Evolutionary conservation across 2,888 invertebrate genomes (phyloP).

Genomic region (Nephrotoma flavescens): DNA sequence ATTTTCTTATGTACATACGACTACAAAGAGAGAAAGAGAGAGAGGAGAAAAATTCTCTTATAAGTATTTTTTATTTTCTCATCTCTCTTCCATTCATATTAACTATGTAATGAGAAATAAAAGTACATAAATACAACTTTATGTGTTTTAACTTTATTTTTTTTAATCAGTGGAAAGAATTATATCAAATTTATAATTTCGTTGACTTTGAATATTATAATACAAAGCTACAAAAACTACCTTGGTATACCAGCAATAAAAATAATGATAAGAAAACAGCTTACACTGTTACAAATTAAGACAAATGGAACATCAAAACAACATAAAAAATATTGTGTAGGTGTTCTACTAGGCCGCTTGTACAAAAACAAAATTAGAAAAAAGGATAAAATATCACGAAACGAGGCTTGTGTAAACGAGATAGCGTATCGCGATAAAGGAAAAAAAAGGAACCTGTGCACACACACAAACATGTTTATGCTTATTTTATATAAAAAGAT

Average conservation of each 20-base stretch:
- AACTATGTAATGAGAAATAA: not conserved
- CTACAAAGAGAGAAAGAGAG: not conserved
- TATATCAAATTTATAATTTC: not conserved
- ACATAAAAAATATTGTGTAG: not conserved
- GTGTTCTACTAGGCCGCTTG: not conserved
- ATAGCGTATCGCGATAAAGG: not conserved
- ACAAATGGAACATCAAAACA: not conserved
- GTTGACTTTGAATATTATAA: not conserved
- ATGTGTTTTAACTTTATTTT: not conserved
- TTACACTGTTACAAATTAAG: not conserved
- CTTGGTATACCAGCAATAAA: not conserved
- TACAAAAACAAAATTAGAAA: not conserved
- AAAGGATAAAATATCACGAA: not conserved
- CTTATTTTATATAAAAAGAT: not conserved
- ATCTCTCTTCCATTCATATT: not conserved
- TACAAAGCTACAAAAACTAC: not conserved
- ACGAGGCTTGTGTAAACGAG: not conserved
- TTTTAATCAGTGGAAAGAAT: not conserved
- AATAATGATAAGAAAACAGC: not conserved
- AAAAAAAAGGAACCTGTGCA: not conserved
- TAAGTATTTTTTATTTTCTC: not conserved
- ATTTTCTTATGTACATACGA: not conserved
- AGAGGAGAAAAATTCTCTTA: not conserved
- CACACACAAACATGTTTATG: not conserved
- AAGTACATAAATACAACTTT: not conserved